These are phyloP conservation scores for Orthosia cruda DNA, from an alignment of 2,888 invertebrate genomes.

Conservation along the genomic window DNA sequence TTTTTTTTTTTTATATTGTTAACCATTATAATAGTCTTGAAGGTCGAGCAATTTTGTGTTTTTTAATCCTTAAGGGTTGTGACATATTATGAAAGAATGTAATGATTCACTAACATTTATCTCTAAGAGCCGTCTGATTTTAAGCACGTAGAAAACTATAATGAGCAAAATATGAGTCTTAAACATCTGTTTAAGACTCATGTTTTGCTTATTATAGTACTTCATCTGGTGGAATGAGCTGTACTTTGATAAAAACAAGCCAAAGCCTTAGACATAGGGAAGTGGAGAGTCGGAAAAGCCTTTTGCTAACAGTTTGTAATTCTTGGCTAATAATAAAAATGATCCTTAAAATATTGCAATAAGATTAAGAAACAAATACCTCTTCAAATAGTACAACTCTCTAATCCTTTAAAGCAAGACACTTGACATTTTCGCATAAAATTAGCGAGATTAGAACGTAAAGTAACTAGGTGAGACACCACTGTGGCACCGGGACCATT, in stretches of 20 bases:
- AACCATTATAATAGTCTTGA: neutral
- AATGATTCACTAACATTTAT: too few relatives aligned
- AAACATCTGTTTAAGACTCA: too few relatives aligned
- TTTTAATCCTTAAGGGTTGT: neutral
- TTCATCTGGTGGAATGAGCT: too few relatives aligned
- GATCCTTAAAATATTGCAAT: neutral
- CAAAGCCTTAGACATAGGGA: too few relatives aligned
- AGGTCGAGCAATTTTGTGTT: neutral
- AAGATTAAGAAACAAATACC: neutral
- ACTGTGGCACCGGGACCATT: conserved; percentile 64
- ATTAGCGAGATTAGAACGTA: conserved; percentile 62
- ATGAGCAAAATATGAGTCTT: too few relatives aligned
- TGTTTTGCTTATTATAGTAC: too few relatives aligned
- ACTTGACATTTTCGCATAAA: conserved; percentile 49
- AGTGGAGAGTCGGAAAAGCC: too few relatives aligned
- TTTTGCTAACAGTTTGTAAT: too few relatives aligned
- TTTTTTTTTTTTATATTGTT: neutral
- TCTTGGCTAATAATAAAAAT: too few relatives aligned
- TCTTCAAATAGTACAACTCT: neutral
- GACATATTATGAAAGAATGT: neutral
- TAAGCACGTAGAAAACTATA: too few relatives aligned
- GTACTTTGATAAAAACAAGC: too few relatives aligned
- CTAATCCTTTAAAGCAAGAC: neutral
- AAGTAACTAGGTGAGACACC: conserved; percentile 61
- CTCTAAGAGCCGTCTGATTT: too few relatives aligned